Percentiles rank a stretch among this genome's conserved stretches.
phyloP scores from a whole-genome alignment of 2,888 invertebrate genomes.

The Drosophila differens region DNA sequence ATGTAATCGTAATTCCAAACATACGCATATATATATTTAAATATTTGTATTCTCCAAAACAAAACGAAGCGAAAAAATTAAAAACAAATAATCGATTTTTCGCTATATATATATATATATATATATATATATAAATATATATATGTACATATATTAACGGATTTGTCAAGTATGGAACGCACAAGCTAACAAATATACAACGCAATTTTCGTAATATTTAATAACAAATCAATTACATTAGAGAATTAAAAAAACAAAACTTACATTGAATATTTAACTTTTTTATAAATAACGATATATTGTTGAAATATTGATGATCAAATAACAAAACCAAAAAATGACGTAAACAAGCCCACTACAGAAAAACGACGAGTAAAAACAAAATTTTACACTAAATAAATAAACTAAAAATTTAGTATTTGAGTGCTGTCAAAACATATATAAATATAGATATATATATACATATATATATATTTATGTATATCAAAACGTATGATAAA shows the following conservation, averaged over 20 bases:
- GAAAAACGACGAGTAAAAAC: neutral
- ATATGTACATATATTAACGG: neutral
- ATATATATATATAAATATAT: neutral
- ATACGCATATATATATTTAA: neutral
- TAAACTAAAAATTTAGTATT: slow-evolving; percentile 38
- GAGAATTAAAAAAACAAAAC: slow-evolving; percentile 12
- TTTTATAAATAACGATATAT: slow-evolving; percentile 46
- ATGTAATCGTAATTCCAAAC: neutral
- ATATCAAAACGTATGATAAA: slow-evolving; percentile 24
- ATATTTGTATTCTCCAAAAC: neutral
- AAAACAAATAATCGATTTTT: neutral
- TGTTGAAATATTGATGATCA: slow-evolving; percentile 34
- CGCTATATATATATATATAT: neutral
- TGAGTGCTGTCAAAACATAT: slow-evolving; percentile 53
- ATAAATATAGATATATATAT: slow-evolving; percentile 12
- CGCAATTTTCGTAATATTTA: slow-evolving; percentile 13
- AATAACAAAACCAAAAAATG: slow-evolving; percentile 25
- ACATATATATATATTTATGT: slow-evolving; percentile 18
- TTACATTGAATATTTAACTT: slow-evolving; percentile 41
- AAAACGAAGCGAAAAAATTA: neutral
- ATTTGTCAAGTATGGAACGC: slow-evolving; percentile 31
- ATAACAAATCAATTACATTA: slow-evolving; percentile 23
- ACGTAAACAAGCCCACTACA: slow-evolving; percentile 66
- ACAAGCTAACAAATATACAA: slow-evolving; percentile 35
- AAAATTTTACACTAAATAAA: neutral